Percentiles rank a stretch among this genome's conserved stretches.
phyloP scores from a whole-genome alignment of 23 tunicate species.

The Botrylloides violaceus region DNA sequence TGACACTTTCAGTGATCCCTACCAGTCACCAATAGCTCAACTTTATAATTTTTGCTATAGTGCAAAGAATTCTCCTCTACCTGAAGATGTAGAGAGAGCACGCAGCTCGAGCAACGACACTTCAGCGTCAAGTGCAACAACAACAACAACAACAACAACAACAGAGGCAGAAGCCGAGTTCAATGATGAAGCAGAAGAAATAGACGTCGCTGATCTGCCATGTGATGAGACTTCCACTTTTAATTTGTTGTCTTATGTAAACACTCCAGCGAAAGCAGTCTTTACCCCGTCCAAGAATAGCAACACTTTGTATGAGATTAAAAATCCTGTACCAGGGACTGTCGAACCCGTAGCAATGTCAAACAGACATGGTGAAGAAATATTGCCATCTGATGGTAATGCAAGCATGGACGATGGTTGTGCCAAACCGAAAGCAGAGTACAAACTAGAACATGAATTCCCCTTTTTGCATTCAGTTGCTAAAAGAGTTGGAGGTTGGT shows the following conservation, averaged over 20 bases:
- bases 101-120: background rate
- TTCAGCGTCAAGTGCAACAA: background rate
- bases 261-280: background rate
- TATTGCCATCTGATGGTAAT: background rate
- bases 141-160: background rate
- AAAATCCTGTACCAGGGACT: conserved; percentile 16
- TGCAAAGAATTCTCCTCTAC: no score
- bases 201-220: conserved; percentile 3
- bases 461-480: conserved; percentile 48
- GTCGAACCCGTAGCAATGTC: background rate
- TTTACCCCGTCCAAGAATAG: background rate
- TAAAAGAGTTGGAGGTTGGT: conserved; percentile 49
- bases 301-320: conserved; percentile 7
- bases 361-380: background rate
- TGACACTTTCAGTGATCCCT: no score
- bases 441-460: conserved; percentile 50
- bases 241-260: background rate
- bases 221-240: background rate
- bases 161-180: conserved; percentile 14
- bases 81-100: no score
- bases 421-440: background rate
- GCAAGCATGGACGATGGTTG: background rate
- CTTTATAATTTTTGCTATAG: no score
- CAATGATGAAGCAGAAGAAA: background rate
- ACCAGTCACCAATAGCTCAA: no score